A percentile compares a stretch with the other conserved stretches of the same genome.
phyloP scores from a whole-genome alignment of 2,797 vertebrate genomes.

The Danio albolineatus region DNA sequence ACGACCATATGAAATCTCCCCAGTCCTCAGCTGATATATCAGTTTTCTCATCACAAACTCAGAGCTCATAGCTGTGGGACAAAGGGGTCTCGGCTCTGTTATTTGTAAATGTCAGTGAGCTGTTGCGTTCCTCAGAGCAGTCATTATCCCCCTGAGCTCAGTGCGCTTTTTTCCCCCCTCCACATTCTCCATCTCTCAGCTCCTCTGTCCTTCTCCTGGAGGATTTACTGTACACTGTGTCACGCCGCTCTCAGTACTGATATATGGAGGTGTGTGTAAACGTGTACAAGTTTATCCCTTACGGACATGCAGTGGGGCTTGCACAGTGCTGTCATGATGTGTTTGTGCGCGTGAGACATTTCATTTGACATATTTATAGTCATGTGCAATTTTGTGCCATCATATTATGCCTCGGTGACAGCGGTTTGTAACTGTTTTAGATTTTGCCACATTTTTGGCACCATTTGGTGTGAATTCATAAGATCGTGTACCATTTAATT shows the following conservation, averaged over 20 bases:
- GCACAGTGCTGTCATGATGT: conserved; percentile 24
- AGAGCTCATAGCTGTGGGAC: conserved; percentile 43
- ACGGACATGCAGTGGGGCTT: conserved; percentile 40
- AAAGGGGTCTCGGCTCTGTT: conserved; percentile 41
- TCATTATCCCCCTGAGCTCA: conserved; percentile 59
- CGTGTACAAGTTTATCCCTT: conserved; percentile 29
- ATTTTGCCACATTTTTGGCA: too few relatives aligned
- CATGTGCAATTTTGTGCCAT: neutral
- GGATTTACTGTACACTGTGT: conserved; percentile 40
- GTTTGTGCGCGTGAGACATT: neutral
- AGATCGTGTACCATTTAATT: too few relatives aligned
- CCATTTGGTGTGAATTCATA: too few relatives aligned
- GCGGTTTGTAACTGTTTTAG: too few relatives aligned
- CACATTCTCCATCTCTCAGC: conserved; percentile 32
- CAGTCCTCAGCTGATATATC: conserved; percentile 45
- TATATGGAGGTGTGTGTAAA: conserved; percentile 45
- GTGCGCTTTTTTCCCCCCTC: conserved; percentile 46
- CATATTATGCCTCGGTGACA: neutral
- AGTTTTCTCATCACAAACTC: conserved; percentile 52
- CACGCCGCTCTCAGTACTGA: conserved; percentile 23
- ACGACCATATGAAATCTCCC: conserved; percentile 32
- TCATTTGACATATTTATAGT: conserved; percentile 18
- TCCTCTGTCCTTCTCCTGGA: conserved; percentile 38
- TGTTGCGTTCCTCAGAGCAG: conserved; percentile 52
- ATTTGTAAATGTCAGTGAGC: conserved; percentile 66